Conservation (phyloP, 2,888 invertebrate genomes). For the Tryphoninae sp. region DNA sequence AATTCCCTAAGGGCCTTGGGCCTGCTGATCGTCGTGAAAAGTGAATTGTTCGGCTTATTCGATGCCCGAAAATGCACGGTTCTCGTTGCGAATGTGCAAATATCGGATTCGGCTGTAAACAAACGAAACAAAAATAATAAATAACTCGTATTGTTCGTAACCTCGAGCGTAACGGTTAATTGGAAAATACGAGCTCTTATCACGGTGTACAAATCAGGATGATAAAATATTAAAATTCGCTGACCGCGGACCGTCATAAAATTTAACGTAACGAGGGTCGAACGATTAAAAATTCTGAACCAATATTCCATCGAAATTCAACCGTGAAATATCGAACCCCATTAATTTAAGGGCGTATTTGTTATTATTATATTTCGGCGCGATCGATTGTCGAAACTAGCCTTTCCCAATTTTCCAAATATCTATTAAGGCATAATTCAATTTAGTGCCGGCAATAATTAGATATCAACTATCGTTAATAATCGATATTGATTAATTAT, state of each 20-base stretch:
- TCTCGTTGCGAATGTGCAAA: constrained; percentile 91
- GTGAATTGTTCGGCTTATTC: constrained; percentile 86
- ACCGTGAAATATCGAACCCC: background rate
- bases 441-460: background rate
- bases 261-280: constrained; percentile 5
- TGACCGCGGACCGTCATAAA: background rate
- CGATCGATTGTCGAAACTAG: background rate
- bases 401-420: background rate
- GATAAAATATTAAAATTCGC: background rate
- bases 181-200: background rate
- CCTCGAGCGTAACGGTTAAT: constrained; percentile 3
- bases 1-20: constrained; percentile 89
- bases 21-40: constrained; percentile 89
- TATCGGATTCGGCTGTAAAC: constrained; percentile 92
- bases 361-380: background rate
- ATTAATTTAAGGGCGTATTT: background rate
- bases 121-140: constrained; percentile 80
- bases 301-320: background rate
- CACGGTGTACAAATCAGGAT: background rate
- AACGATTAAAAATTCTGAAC: constrained; percentile 13
- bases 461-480: background rate
- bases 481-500: too few species aligned
- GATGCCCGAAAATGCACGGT: constrained; percentile 89
- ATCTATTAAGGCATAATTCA: background rate
- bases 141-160: constrained; percentile 33